phyloP scores from a whole-genome alignment of 2,888 invertebrate species.

The Exephanes ischioxanthus region DNA sequence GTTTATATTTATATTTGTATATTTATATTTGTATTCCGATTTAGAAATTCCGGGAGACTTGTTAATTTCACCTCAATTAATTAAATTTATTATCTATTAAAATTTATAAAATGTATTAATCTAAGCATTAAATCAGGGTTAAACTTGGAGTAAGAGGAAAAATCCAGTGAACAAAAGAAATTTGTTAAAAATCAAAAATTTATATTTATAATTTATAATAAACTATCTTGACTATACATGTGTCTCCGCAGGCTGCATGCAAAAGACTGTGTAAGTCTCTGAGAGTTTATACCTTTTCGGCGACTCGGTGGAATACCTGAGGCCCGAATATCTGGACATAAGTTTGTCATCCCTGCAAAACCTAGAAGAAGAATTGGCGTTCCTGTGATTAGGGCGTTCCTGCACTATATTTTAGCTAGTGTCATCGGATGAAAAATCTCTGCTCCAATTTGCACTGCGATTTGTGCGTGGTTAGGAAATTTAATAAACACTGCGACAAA shows the following conservation, averaged over 20 bases:
- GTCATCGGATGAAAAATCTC: background rate
- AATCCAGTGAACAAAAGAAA: too few species aligned
- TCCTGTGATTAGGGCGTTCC: conserved; percentile 2
- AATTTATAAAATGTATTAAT: too few species aligned
- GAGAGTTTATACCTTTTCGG: conserved; percentile 77
- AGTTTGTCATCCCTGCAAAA: conserved; percentile 77
- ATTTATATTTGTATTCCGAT: too few species aligned
- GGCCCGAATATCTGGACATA: conserved; percentile 77
- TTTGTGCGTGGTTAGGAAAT: background rate
- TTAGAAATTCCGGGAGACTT: too few species aligned
- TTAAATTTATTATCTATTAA: too few species aligned
- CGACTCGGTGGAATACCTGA: conserved; percentile 79
- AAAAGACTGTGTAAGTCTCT: conserved; percentile 42
- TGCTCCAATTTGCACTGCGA: background rate
- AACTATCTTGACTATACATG: background rate
- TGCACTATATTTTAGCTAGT: background rate
- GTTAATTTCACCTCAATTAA: too few species aligned
- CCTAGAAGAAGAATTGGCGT: conserved; percentile 73
- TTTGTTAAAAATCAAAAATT: too few species aligned
- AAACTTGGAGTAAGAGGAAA: too few species aligned
- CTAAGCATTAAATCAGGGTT: too few species aligned
- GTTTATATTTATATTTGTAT: too few species aligned
- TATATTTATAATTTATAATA: conserved; percentile 11
- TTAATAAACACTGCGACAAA: background rate
- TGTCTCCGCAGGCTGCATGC: background rate